Evolutionary conservation across 2,888 invertebrate genomes (phyloP).

Genomic region (Carabus problematicus): DNA sequence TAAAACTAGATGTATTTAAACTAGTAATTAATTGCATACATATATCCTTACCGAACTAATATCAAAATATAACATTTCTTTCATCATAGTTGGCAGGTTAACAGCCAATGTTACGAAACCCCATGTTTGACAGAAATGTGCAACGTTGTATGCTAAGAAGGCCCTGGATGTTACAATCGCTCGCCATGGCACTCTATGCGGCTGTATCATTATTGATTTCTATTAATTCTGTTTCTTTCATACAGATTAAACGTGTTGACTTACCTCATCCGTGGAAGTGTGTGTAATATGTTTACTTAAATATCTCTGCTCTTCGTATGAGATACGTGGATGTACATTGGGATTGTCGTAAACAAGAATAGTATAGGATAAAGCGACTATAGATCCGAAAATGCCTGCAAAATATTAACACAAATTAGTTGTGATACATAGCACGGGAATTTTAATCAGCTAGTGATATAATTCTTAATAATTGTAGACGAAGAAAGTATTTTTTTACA

Average conservation of each 20-base stretch:
- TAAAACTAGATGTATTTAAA: background rate
- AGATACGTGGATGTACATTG: slow-evolving; percentile 63
- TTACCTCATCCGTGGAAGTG: slow-evolving; percentile 20
- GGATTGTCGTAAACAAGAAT: slow-evolving; percentile 63
- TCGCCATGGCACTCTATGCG: slow-evolving; percentile 59
- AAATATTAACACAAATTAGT: slow-evolving; percentile 24
- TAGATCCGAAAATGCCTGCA: slow-evolving; percentile 56
- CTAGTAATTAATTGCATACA: background rate
- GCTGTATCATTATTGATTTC: slow-evolving; percentile 47
- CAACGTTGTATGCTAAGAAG: slow-evolving; percentile 60
- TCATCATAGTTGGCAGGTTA: slow-evolving; percentile 58
- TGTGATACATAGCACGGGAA: too few species aligned
- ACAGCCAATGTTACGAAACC: slow-evolving; percentile 57
- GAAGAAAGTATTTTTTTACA: too few species aligned
- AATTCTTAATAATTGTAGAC: too few species aligned
- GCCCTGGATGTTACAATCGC: slow-evolving; percentile 59
- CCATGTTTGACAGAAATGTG: slow-evolving; percentile 61
- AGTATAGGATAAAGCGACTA: slow-evolving; percentile 60
- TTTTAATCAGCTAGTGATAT: too few species aligned
- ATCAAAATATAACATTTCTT: slow-evolving; percentile 59
- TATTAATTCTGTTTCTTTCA: background rate
- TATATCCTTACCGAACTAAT: slow-evolving; percentile 54
- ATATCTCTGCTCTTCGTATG: slow-evolving; percentile 56
- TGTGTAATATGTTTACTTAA: slow-evolving; percentile 47
- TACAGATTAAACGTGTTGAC: background rate